phyloP scores from a whole-genome alignment of 2,113 vertebrate species.

The Euleptes europaea region DNA sequence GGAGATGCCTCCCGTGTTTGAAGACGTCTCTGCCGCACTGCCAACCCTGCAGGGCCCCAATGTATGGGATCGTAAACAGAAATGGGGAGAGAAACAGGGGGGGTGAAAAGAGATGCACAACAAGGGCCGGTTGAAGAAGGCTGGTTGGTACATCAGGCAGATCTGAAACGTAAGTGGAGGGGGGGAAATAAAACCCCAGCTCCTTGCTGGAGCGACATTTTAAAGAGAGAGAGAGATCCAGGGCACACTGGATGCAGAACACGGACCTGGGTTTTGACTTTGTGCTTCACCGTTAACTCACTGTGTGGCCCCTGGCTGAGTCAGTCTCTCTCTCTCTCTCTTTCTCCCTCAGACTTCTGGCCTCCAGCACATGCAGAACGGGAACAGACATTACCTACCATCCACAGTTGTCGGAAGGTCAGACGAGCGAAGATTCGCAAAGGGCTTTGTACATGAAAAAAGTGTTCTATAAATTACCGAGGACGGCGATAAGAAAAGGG shows the following conservation, averaged over 20 bases:
- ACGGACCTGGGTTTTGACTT: neutral
- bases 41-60: neutral
- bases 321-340: neutral
- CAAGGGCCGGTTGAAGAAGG: neutral
- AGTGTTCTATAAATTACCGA: neutral
- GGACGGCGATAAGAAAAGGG: neutral
- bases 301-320: neutral
- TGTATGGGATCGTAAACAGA: constrained; percentile 17
- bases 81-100: neutral
- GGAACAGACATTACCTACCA: neutral
- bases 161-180: neutral
- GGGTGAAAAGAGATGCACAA: neutral
- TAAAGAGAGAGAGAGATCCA: neutral
- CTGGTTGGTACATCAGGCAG: constrained; percentile 9
- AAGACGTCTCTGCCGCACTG: constrained; percentile 24
- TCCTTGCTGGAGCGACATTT: neutral
- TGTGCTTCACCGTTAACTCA: constrained; percentile 10
- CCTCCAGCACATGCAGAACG: neutral
- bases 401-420: neutral
- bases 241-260: neutral
- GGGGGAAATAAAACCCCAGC: neutral
- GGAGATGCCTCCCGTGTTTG: constrained; percentile 49
- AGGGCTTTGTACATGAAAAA: neutral
- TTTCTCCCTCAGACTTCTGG: neutral
- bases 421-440: neutral